These are phyloP conservation scores for Aphrophora alni DNA, from an alignment of 2,888 invertebrate species.

Conservation along the genomic window DNA sequence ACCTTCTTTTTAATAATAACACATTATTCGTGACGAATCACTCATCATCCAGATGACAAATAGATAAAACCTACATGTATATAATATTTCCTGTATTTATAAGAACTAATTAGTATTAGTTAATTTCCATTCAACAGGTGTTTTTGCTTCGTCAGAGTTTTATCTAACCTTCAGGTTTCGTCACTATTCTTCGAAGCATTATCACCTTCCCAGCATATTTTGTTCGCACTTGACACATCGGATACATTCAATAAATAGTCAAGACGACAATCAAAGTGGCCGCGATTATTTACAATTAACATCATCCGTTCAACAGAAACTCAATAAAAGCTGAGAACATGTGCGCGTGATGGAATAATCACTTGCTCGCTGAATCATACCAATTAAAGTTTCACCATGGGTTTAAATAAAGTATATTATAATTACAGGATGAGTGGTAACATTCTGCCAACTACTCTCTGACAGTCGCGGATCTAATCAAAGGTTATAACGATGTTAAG, in stretches of 20 bases:
- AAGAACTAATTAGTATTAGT: not conserved
- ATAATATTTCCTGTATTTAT: no score
- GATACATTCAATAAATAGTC: not conserved
- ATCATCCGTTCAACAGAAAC: not conserved
- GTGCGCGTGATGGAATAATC: not conserved
- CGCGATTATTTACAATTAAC: not conserved
- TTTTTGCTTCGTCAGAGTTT: not conserved
- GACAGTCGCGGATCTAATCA: no score
- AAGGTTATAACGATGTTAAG: no score
- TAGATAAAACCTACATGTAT: no score
- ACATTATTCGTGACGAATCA: no score
- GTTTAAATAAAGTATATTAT: not conserved
- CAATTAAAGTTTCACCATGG: not conserved
- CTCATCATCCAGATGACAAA: no score
- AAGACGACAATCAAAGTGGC: not conserved
- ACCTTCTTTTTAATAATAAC: no score
- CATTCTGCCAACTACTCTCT: no score
- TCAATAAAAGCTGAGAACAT: not conserved
- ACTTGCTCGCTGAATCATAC: not conserved
- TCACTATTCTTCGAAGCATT: not conserved
- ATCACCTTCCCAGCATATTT: no score
- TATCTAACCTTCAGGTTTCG: not conserved
- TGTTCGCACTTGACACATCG: not conserved
- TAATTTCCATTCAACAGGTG: not conserved
- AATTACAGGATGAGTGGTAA: not conserved